These are phyloP conservation scores for Ochropacha duplaris DNA, from an alignment of 2,888 invertebrate species.

Conservation along the genomic window DNA sequence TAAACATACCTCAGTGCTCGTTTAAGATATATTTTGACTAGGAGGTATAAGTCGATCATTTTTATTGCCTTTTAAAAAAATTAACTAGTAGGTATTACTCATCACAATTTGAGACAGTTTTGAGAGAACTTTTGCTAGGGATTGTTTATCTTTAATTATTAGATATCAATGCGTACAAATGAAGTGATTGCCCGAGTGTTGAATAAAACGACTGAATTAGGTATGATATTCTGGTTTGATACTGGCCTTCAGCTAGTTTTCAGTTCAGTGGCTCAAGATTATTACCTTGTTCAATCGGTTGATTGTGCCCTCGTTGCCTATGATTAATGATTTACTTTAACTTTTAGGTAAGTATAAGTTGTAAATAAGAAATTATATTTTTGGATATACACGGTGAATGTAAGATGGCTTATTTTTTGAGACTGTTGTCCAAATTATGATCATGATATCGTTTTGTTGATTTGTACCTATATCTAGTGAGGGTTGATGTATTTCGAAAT, in stretches of 20 bases:
- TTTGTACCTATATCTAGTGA: conserved; percentile 46
- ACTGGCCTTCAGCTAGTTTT: background rate
- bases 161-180: no score
- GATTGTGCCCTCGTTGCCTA: background rate
- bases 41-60: no score
- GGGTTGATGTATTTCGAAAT: conserved; percentile 64
- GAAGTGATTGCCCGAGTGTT: background rate
- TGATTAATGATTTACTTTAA: background rate
- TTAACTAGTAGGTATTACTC: no score
- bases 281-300: background rate
- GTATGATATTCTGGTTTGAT: background rate
- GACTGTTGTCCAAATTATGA: conserved; percentile 76
- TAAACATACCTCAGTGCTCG: no score
- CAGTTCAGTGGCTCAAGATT: conserved; percentile 1
- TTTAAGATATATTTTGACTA: no score
- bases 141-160: no score
- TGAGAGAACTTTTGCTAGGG: no score
- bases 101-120: no score
- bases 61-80: no score
- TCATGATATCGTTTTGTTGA: conserved; percentile 63
- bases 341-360: conserved; percentile 33
- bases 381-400: conserved; percentile 65
- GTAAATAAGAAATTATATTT: conserved; percentile 74
- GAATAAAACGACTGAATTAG: background rate
- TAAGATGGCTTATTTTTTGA: conserved; percentile 75